Conservation (phyloP, 2,113 vertebrate species). For the Ammospiza nelsoni region DNA sequence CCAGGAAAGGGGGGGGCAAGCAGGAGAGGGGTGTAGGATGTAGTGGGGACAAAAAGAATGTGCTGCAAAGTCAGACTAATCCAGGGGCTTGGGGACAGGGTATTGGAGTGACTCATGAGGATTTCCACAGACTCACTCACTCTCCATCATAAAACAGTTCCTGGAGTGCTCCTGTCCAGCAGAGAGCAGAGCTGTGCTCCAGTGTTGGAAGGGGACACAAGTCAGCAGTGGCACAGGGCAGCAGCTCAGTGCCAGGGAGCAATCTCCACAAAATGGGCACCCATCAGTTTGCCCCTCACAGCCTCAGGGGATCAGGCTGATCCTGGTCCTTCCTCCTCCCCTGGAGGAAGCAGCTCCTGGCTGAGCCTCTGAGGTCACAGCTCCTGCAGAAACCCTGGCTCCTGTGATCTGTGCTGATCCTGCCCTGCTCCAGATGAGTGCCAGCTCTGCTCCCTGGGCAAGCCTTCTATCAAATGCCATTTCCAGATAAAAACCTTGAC, state of each 20-base stretch:
- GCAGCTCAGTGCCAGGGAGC: background rate
- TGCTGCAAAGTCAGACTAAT: conserved; percentile 15
- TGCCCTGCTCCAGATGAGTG: background rate
- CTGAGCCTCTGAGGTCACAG: background rate
- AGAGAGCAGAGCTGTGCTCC: background rate
- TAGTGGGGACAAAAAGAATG: background rate
- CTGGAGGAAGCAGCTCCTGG: background rate
- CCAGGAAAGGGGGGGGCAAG: conserved; percentile 3
- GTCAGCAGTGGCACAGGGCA: background rate
- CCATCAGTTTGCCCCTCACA: background rate
- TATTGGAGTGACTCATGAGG: background rate
- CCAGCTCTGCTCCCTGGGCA: background rate
- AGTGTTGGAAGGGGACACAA: background rate
- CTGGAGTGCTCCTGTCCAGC: background rate
- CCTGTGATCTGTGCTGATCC: background rate
- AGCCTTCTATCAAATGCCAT: conserved; percentile 2
- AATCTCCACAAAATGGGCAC: background rate
- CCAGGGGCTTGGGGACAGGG: background rate
- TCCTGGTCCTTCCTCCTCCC: background rate
- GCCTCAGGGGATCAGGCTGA: background rate
- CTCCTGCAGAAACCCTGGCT: background rate
- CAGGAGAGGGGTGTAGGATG: background rate
- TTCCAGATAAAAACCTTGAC: conserved; percentile 6
- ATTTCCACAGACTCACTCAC: background rate
- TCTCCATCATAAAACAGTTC: background rate